These are phyloP conservation scores for Steinernema carpocapsae DNA, from an alignment of 2,888 invertebrate genomes.

Conservation along the genomic window DNA sequence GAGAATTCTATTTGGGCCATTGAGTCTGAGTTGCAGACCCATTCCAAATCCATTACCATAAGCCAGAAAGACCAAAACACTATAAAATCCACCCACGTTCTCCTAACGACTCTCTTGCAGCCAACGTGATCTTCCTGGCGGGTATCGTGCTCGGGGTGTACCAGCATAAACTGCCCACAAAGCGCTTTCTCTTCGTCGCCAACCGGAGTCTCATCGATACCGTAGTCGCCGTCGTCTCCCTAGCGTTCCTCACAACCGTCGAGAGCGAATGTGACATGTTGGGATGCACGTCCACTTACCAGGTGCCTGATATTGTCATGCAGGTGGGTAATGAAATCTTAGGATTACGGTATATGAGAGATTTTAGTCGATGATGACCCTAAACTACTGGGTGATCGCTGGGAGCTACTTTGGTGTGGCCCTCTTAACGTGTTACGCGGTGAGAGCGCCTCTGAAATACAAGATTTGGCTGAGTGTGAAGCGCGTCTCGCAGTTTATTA, in stretches of 20 bases:
- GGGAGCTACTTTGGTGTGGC: conserved; percentile 53
- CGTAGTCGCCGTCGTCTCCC: conserved; percentile 40
- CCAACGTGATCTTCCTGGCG: conserved; percentile 44
- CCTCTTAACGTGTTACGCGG: conserved; percentile 54
- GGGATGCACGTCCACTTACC: conserved; percentile 39
- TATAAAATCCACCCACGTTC: not conserved
- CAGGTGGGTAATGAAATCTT: too few species aligned
- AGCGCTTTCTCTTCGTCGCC: conserved; percentile 48
- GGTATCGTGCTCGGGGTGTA: conserved; percentile 45
- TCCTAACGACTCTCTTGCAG: conserved; percentile 45
- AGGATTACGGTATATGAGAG: too few species aligned
- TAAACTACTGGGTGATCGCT: conserved; percentile 55
- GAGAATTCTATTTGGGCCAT: too few species aligned
- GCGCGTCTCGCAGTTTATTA: conserved; percentile 38
- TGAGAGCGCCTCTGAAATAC: conserved; percentile 51
- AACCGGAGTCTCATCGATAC: conserved; percentile 50
- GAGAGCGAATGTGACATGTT: conserved; percentile 40
- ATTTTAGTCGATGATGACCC: conserved; percentile 48
- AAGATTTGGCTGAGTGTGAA: conserved; percentile 46
- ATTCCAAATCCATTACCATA: too few species aligned
- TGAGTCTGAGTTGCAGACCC: too few species aligned
- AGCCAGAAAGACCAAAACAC: too few species aligned
- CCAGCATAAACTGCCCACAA: conserved; percentile 45
- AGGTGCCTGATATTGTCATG: conserved; percentile 39
- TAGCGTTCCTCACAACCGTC: conserved; percentile 40